These are phyloP conservation scores for Balaenoptera acutorostrata DNA, from an alignment of 2,113 vertebrate genomes.

Conservation along the genomic window DNA sequence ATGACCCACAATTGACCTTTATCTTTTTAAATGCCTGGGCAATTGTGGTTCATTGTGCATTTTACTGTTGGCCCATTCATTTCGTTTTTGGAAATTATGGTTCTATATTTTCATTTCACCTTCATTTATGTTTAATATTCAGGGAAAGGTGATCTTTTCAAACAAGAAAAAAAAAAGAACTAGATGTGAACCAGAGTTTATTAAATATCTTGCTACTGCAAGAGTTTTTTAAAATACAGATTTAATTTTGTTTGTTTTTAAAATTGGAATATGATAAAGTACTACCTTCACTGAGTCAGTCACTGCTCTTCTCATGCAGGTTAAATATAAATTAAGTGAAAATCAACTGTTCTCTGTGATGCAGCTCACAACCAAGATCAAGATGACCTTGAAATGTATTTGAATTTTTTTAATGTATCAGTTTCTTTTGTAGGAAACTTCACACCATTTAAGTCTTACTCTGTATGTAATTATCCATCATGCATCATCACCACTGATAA, in stretches of 20 bases:
- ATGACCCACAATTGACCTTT: slow-evolving; percentile 68
- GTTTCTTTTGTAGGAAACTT: slow-evolving; percentile 67
- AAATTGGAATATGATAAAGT: slow-evolving; percentile 71
- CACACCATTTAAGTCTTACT: slow-evolving; percentile 66
- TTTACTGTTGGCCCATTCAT: slow-evolving; percentile 83
- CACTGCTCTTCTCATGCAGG: slow-evolving; percentile 62
- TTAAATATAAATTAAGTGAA: slow-evolving; percentile 57
- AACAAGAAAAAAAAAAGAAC: slow-evolving; percentile 74
- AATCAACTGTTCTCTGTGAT: slow-evolving; percentile 54
- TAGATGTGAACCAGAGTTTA: slow-evolving; percentile 75
- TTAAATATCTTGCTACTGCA: slow-evolving; percentile 64
- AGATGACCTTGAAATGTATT: slow-evolving; percentile 61
- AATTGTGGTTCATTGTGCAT: slow-evolving; percentile 79
- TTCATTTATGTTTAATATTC: slow-evolving; percentile 80
- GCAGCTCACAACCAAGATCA: slow-evolving; percentile 65
- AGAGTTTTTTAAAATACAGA: slow-evolving; percentile 68
- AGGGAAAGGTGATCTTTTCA: slow-evolving; percentile 84
- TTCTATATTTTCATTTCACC: slow-evolving; percentile 78
- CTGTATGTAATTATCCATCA: slow-evolving; percentile 64
- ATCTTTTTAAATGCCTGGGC: slow-evolving; percentile 63
- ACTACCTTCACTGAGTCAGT: slow-evolving; percentile 62
- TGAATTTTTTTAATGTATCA: slow-evolving; percentile 57
- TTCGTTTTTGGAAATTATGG: slow-evolving; percentile 78
- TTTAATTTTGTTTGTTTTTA: slow-evolving; percentile 61
- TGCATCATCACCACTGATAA: slow-evolving; percentile 60